phyloP scores from a whole-genome alignment of 2,113 vertebrate genomes.

The Caretta caretta region DNA sequence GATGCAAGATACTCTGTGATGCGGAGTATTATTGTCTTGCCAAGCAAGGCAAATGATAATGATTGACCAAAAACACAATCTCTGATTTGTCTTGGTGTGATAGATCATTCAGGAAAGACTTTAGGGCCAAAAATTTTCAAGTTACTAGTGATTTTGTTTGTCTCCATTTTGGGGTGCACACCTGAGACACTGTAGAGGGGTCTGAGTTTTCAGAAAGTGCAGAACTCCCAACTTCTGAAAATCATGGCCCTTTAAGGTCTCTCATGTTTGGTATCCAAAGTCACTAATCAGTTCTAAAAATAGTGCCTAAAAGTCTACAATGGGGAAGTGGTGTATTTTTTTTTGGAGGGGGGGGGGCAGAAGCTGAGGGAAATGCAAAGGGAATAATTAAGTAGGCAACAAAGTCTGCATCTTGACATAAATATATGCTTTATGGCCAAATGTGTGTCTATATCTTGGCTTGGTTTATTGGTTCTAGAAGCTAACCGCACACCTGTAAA shows the following conservation, averaged over 20 bases:
- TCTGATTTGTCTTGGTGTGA: neutral
- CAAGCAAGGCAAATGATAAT: neutral
- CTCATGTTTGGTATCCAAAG: neutral
- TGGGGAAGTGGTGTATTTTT: neutral
- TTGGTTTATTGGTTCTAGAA: neutral
- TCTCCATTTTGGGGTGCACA: accelerated
- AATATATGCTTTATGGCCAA: neutral
- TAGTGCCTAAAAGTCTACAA: neutral
- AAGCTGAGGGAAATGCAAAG: neutral
- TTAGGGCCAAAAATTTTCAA: neutral
- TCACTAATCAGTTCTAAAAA: neutral
- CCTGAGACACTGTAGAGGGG: neutral
- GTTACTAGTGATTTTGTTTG: neutral
- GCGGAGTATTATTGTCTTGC: neutral
- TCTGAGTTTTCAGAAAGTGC: neutral
- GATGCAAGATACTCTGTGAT: neutral
- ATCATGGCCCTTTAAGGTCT: neutral
- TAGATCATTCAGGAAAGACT: neutral
- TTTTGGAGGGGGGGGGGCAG: neutral
- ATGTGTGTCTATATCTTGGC: neutral
- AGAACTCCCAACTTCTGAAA: neutral
- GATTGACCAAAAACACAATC: neutral
- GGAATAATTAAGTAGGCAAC: neutral
- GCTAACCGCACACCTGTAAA: neutral
- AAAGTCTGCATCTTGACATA: neutral